Evolutionary conservation across 2,113 vertebrate species (phyloP), one percentile per base, ranked within the genome.

Genomic region (Rallus limicola): DNA sequence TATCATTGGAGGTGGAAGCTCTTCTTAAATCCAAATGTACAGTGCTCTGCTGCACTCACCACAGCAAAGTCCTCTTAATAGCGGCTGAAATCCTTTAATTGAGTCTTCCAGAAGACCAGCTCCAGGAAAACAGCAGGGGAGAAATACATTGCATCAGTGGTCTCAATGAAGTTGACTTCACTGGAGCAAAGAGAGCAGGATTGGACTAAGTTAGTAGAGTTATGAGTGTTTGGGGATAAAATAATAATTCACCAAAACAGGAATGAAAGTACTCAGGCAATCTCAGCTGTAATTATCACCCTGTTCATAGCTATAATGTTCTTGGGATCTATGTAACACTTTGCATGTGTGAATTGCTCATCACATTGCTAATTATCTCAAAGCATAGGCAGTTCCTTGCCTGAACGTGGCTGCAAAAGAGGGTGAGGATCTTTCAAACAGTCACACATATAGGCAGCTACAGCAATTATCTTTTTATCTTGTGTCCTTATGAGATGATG

Each of bases 331-430:
- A 90, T 81, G 31, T 38, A 92, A 55, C 52, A 8, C n/a, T 78
- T 94, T 69, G 74, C 64, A 21, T 74, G 18, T 52, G 82, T 36
- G 50, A 88, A 74, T 88, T 58, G 42, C 83, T 94, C 52, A 86
- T 94, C 91, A 92, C n/a, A 64, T 59, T 94, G 65, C 74, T 92
- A 93, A 95, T 91, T 93, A 67, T 75, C 65, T 89, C 77, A 21
- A 79, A 93, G 58, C 19, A 36, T 3, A 85, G 60, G 36, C 16
- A 67, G 16, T 55, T 85, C 20, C 40, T 74, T 80, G 59, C 18
- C 52, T 86, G 63, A 72, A 58, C 67, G 52, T 50, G 52, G 10
- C 52, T 85, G 71, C 48, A 70, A 62, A 83, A 76, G 67, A 53
- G 16, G 26, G 31, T 6, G 25, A 77, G 50, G 46, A 77, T 86